phyloP scores from a whole-genome alignment of 2,113 vertebrate genomes.

The Aphelocoma coerulescens region DNA sequence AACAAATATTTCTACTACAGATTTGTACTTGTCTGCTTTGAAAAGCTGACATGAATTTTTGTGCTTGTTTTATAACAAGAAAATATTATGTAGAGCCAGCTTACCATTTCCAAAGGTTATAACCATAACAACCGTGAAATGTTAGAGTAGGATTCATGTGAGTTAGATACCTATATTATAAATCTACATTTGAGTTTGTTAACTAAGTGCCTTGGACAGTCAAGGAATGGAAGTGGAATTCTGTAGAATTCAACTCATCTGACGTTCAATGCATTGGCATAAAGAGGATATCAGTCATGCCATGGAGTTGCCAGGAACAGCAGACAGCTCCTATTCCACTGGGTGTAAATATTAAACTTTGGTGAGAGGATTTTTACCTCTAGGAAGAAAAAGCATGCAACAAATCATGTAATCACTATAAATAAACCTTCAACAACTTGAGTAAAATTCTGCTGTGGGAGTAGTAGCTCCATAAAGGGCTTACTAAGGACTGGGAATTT shows the following conservation, averaged over 20 bases:
- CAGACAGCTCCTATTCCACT: neutral
- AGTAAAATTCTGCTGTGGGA: neutral
- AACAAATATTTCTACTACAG: neutral
- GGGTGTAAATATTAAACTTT: neutral
- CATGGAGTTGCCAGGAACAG: neutral
- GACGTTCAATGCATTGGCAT: fast-evolving
- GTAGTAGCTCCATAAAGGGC: neutral
- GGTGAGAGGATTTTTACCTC: neutral
- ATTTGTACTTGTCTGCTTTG: neutral
- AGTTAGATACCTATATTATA: neutral
- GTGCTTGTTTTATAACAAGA: neutral
- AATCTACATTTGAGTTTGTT: neutral
- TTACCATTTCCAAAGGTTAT: neutral
- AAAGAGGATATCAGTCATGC: neutral
- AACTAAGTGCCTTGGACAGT: neutral
- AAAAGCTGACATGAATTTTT: neutral
- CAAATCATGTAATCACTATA: neutral
- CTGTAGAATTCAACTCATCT: neutral
- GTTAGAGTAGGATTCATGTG: neutral
- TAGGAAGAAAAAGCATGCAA: neutral
- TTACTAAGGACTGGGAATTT: neutral
- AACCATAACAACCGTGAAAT: neutral
- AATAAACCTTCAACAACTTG: neutral
- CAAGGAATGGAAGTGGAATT: neutral
- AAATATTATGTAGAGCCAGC: neutral